Base-by-base conservation (phyloP, 1,140 invertebrate species). In the Sarcophaga peregrina region DNA sequence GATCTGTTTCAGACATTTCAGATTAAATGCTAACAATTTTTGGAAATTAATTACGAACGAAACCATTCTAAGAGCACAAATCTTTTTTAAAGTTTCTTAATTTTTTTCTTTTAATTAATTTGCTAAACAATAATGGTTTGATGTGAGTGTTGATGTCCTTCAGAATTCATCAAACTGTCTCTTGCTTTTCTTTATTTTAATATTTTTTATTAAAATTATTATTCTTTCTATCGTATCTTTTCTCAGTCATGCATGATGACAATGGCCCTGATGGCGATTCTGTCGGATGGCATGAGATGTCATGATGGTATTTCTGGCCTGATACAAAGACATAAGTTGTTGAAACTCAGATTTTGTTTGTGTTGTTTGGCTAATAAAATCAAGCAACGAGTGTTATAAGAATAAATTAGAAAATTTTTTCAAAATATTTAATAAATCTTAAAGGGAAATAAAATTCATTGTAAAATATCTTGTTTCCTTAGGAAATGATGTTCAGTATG, bases 331-430 rank as follows among this genome's bases (percentile, higher is more conserved):
- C 13, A n/a, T 37, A 37, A 37, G 25, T 37, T 37, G 25, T 37
- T 37, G 4, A 4, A 37, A 37, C 1, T 4, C 25, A 37, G 25
- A 37, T n/a, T n/a, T n/a, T 58, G n/a, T 6, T 58, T n/a, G 54
- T 58, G 54, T 58, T 58, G 54, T n/a, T 58, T 58, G 54, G 54
- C 54, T 13, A 58, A 58, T 58, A 58, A 58, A 58, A 58, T 37
- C 25, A 58, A n/a, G n/a, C 54, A 58, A 58, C 15, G 25, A 58
- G 15, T 58, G 15, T 58, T 13, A 1, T n/a, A 5, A 3, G n/a
- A 58, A 58, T 58, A n/a, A 58, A n/a, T 58, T 58, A 58, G 15
- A n/a, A 13, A 58, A 58, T 58, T 58, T 58, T n/a, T 15, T 15
- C 3, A 58, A n/a, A 58, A 58, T 11, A n/a, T 58, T 58, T 58